A percentile compares a stretch with the other conserved stretches of the same genome.
These are phyloP conservation scores for Herpetotheres cachinnans DNA, from an alignment of 2,113 vertebrate species.

Conservation along the genomic window DNA sequence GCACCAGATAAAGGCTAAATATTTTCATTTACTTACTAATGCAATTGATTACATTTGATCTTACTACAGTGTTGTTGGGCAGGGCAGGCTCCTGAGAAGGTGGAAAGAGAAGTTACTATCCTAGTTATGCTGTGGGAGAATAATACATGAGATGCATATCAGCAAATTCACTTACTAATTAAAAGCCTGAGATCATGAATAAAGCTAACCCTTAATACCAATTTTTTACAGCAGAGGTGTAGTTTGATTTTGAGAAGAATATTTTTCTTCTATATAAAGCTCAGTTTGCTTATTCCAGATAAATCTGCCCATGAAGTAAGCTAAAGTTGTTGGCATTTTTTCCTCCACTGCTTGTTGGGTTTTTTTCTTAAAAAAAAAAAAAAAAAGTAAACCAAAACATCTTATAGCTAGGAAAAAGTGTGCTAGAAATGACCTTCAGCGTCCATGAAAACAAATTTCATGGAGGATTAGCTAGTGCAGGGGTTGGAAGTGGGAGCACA, in stretches of 20 bases:
- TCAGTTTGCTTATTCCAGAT: background rate
- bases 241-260: background rate
- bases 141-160: background rate
- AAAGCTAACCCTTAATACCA: background rate
- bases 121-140: background rate
- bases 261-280: background rate
- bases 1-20: background rate
- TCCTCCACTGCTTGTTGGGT: background rate
- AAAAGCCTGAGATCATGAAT: background rate
- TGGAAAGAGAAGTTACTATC: background rate
- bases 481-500: background rate
- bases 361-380: background rate
- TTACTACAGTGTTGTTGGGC: background rate
- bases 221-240: background rate
- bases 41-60: background rate
- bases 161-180: background rate
- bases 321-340: background rate
- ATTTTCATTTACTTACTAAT: background rate
- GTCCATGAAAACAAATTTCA: constrained; percentile 31
- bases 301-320: background rate
- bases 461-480: background rate
- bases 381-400: background rate
- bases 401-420: background rate
- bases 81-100: background rate
- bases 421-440: constrained; percentile 39